Percentiles rank a stretch among this genome's conserved stretches.
Conservation (phyloP, 53 echinoderm and acorn worm genomes). For the Mesocentrotus franciscanus region DNA sequence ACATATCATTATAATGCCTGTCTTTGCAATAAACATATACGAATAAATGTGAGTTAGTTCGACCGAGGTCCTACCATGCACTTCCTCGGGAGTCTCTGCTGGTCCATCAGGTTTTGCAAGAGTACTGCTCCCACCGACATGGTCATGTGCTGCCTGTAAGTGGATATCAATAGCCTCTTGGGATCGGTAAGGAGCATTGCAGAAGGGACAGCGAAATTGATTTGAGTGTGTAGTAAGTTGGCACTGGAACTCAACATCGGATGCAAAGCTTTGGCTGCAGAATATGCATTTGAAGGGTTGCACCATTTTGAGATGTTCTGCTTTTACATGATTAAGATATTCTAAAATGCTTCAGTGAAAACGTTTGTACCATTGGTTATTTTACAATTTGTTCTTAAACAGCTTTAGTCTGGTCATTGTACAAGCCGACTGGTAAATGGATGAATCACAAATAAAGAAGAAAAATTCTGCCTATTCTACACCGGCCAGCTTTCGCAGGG, state of each 20-base stretch:
- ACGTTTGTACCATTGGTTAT: too few species aligned
- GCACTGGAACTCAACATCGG: constrained; percentile 93
- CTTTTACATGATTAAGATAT: constrained; percentile 82
- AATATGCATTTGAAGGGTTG: constrained; percentile 91
- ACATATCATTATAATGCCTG: too few species aligned
- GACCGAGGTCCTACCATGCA: constrained; percentile 52
- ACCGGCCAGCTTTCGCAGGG: too few species aligned
- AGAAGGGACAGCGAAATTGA: constrained; percentile 87
- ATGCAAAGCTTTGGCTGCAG: constrained; percentile 88
- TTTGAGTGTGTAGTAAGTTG: constrained; percentile 92
- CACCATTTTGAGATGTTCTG: constrained; percentile 90
- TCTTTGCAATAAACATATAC: too few species aligned
- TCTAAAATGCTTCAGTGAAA: too few species aligned
- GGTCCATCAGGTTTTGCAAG: constrained; percentile 11
- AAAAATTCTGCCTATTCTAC: too few species aligned
- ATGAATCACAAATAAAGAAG: too few species aligned
- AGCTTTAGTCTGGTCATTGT: too few species aligned
- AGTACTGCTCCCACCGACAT: constrained; percentile 60
- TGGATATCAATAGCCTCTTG: constrained; percentile 88
- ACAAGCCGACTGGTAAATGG: too few species aligned
- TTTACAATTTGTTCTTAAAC: too few species aligned
- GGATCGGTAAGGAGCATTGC: constrained; percentile 86
- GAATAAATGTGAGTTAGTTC: too few species aligned
- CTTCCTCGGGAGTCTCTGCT: constrained; percentile 34
- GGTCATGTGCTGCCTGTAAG: constrained; percentile 85